Evolutionary conservation across 2,113 vertebrate genomes (phyloP).

Genomic region (Clarias magur): DNA sequence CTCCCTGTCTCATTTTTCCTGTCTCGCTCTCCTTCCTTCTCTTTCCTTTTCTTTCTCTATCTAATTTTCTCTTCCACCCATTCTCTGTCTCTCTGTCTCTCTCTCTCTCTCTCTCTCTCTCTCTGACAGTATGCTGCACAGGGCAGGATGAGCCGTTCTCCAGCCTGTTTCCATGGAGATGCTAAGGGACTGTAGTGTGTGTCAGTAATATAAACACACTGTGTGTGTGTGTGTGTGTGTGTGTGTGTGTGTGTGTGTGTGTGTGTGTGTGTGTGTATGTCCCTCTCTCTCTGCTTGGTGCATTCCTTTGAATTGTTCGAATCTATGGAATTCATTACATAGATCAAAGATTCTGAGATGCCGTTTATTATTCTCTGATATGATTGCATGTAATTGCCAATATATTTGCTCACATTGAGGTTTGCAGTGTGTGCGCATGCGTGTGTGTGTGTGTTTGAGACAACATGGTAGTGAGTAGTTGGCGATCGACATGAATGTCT

Average conservation of each 20-base stretch:
- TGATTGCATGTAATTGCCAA: neutral
- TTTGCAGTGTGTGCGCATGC: neutral
- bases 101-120: conserved; percentile 20
- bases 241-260: conserved; percentile 11
- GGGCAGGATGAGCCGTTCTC: conserved; percentile 50
- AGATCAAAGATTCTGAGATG: conserved; percentile 22
- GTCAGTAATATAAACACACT: conserved; percentile 41
- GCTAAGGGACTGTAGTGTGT: conserved; percentile 39
- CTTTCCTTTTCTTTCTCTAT: neutral
- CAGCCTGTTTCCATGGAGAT: conserved; percentile 57
- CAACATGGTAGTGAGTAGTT: conserved; percentile 64
- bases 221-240: conserved; percentile 25
- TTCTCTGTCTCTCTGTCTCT: neutral
- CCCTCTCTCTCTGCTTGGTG: conserved; percentile 16
- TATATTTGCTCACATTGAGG: no score
- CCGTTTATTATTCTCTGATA: neutral
- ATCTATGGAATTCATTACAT: conserved; percentile 23
- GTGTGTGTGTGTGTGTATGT: no score
- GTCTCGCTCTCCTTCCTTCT: neutral
- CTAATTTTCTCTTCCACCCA: conserved; percentile 9
- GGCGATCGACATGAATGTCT: conserved; percentile 55
- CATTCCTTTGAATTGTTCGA: conserved; percentile 41
- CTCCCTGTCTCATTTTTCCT: neutral
- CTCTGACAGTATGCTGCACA: conserved; percentile 43
- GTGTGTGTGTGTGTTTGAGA: conserved; percentile 40